Evolutionary conservation across 2,113 vertebrate genomes (phyloP), one percentile per base, ranked within the genome.

Genomic region (Cryptomyrus ogoouensis): DNA sequence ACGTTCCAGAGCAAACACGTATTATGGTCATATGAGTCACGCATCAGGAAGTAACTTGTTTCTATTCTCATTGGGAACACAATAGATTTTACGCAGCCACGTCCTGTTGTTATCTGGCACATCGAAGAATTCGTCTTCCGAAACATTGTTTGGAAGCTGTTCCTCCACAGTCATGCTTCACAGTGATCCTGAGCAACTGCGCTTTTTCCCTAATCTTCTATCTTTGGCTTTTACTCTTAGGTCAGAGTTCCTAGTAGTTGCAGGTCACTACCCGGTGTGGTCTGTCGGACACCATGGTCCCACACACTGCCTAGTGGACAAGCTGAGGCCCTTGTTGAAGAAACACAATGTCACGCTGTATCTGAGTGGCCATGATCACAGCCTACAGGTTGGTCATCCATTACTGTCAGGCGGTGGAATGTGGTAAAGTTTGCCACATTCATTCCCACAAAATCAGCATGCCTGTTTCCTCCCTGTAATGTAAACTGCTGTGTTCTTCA

Each of bases 191-290:
- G 49, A 83, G 49, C 70, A 77, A 10, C 70, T 77, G 31, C 5
- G 12, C 10, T 17, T 39, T 1, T 1, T 0, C 89, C n/a, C n/a
- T n/a, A 12, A 17, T 53, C 12, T 83, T 9, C 70, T 74, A n/a
- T 47, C 83, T 27, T 88, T 74, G 58, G 35, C 10, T 91, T n/a
- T 3, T 31, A 56, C 21, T 83, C 39, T 8, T 88, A 96, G 95
- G 92, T 94, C 95, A 47, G 94, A 95, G 50, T 96, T 93, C 80
- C 90, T 95, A 1, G 49, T 95, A 58, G 95, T 95, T 56, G 95
- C 94, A 24, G 95, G 95, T 52, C 95, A 96, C 56, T 96, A 95
- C 88, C 95, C 95, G 1, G 93, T 96, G 13, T 95, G 95, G 95
- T 95, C 95, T n/a, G 94, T 95, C 1, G 94, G 95, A 6, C 88